Evolutionary conservation across 1,140 invertebrate genomes (phyloP).

Genomic region (Octopus sinensis): DNA sequence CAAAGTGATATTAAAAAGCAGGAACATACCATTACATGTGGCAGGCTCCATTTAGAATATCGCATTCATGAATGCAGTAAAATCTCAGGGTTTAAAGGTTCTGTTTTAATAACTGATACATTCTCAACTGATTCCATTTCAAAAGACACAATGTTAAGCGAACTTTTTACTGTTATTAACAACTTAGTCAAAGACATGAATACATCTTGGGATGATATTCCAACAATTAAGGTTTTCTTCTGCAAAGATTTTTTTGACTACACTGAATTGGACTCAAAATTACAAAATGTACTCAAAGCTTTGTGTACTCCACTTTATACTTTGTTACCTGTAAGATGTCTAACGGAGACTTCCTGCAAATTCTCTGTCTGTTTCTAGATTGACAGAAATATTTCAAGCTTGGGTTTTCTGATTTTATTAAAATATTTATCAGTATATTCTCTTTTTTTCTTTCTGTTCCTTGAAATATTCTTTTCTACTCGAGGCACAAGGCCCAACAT

Average conservation of each 20-base stretch:
- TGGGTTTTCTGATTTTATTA: too few species aligned
- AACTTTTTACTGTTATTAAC: background rate
- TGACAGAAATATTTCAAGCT: background rate
- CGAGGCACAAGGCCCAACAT: too few species aligned
- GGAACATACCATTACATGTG: background rate
- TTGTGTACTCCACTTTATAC: background rate
- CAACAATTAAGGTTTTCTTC: background rate
- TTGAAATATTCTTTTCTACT: too few species aligned
- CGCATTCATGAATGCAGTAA: background rate
- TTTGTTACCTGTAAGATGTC: background rate
- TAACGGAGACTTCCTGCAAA: background rate
- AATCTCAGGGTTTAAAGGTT: background rate
- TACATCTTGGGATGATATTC: background rate
- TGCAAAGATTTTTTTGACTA: background rate
- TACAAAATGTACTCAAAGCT: background rate
- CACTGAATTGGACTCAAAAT: background rate
- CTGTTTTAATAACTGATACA: background rate
- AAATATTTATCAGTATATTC: too few species aligned
- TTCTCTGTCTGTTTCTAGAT: background rate
- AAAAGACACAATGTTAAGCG: background rate
- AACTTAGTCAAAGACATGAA: background rate
- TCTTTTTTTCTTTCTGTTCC: too few species aligned
- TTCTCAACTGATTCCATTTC: background rate
- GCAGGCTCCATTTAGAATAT: background rate
- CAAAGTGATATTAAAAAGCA: background rate